Evolutionary conservation across 2,797 vertebrate genomes (phyloP), one percentile per base, ranked within the genome.

Genomic region (Fistularia commersonii): DNA sequence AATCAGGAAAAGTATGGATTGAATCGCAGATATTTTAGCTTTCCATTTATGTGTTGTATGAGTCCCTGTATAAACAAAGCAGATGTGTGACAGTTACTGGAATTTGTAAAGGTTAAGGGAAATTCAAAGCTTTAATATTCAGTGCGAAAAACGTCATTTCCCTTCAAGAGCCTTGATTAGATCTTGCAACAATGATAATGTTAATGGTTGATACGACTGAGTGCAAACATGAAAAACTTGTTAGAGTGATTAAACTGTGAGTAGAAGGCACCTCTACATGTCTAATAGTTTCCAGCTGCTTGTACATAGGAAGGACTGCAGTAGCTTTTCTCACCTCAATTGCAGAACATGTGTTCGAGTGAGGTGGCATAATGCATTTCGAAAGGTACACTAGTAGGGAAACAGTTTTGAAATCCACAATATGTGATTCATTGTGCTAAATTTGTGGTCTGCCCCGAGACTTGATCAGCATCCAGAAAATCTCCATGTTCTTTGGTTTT

Each of bases 221-320:
- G 23, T 23, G 48, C 57, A 53, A 72, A 76, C 80, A 68, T 71
- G 72, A 80, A 71, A 57, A 74, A 78, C 81, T 47, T 75, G 73
- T 79, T 57, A 8, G 47, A 47, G 52, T 39, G 54, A 76, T 78
- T 46, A 64, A 72, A 65, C 42, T 54, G 32, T 74, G 69, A 58
- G 64, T 47, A 53, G 56, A 41, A 67, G 49, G 54, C 51, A 55
- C 10, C 10, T 61, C 51, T 58, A 55, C 61, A 51, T 61, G 71
- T 76, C 44, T 74, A 52, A 82, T 41, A 41, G 52, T 51, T 80
- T 69, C 59, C 72, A 83, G 79, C 71, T 87, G 81, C 63, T 51
- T 1, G 10, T 54, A 56, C 56, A 67, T 48, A 65, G 48, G 44
- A 51, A 51, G 32, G 48, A 13, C 15, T 48, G 47, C 57, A 59